Conservation (phyloP, 1,140 invertebrate genomes). For the Nasonia longicornis region DNA sequence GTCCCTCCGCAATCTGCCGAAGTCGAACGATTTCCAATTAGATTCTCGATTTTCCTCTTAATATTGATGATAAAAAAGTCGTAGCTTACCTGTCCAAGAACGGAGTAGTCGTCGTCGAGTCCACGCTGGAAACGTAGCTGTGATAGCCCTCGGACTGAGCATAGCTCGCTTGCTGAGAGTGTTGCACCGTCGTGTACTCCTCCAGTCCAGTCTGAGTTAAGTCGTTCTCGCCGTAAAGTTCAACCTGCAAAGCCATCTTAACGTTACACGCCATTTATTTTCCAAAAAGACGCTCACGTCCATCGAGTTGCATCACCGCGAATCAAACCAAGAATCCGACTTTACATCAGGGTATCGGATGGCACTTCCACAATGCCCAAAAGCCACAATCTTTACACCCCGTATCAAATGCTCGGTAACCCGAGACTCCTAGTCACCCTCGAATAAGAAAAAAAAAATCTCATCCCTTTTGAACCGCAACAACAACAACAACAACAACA, state of each 20-base stretch:
- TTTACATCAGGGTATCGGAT: background rate
- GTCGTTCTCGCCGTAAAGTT: slow-evolving; percentile 63
- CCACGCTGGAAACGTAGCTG: slow-evolving; percentile 84
- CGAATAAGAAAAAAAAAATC: too few species aligned
- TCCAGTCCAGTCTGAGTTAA: slow-evolving; percentile 78
- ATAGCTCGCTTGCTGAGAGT: slow-evolving; percentile 82
- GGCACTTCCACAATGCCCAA: background rate
- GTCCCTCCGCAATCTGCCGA: slow-evolving; percentile 70
- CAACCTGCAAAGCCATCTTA: slow-evolving; percentile 53
- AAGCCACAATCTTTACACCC: background rate
- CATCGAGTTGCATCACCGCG: background rate
- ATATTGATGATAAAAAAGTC: background rate
- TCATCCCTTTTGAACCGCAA: background rate
- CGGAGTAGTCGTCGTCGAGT: slow-evolving; percentile 81
- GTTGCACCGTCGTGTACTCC: slow-evolving; percentile 78
- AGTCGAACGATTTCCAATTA: background rate
- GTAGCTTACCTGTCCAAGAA: slow-evolving; percentile 77
- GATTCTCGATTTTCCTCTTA: background rate
- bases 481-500: background rate
- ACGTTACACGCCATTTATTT: background rate
- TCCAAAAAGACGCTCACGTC: background rate
- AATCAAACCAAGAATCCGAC: background rate
- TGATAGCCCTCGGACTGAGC: slow-evolving; percentile 86
- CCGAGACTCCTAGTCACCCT: background rate
- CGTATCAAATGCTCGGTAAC: background rate